These are phyloP conservation scores for Hipposideros armiger DNA, from an alignment of 2,113 vertebrate genomes.

Conservation along the genomic window DNA sequence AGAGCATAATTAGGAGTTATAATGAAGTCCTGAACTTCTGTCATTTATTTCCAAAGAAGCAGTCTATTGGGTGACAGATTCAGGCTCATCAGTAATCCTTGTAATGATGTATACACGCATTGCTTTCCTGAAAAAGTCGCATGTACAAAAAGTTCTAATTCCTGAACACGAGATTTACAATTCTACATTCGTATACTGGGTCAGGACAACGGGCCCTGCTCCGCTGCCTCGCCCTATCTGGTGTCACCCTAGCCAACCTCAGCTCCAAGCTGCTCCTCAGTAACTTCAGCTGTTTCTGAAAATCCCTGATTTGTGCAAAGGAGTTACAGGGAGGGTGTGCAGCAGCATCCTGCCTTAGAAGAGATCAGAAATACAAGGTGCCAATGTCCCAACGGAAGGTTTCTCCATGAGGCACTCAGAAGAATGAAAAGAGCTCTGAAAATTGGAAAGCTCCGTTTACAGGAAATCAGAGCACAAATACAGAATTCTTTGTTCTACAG, in stretches of 20 bases:
- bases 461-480: constrained; percentile 15
- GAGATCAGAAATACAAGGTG: not conserved
- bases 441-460: not conserved
- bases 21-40: not conserved
- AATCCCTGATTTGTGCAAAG: constrained; percentile 37
- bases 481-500: not conserved
- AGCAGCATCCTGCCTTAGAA: not conserved
- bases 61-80: not conserved
- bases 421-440: not conserved
- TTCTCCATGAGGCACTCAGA: not conserved
- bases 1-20: not conserved
- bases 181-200: no score
- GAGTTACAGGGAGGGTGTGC: not conserved
- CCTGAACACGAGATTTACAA: not conserved
- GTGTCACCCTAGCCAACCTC: not conserved
- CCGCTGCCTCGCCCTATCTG: not conserved
- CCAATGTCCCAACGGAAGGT: not conserved
- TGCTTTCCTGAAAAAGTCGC: not conserved
- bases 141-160: not conserved
- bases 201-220: not conserved
- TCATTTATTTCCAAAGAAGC: not conserved
- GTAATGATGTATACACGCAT: not conserved
- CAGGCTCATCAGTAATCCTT: not conserved
- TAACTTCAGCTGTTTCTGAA: not conserved
- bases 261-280: not conserved